These are phyloP conservation scores for Reticulitermes speratus DNA, from an alignment of 1,140 invertebrate species.

Conservation along the genomic window DNA sequence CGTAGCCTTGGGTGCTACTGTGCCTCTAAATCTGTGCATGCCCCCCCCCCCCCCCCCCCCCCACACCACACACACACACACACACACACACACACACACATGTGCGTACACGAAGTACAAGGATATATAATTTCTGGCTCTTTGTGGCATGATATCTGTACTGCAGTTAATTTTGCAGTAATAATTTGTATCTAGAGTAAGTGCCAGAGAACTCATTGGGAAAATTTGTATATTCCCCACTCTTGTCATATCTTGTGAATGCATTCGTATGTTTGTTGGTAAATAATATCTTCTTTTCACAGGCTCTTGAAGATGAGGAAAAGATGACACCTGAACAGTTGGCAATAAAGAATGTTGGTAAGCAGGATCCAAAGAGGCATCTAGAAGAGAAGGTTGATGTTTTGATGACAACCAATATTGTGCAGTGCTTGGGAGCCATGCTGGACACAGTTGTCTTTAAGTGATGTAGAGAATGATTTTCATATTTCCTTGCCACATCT, in stretches of 20 bases:
- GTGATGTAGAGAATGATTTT: slow-evolving; percentile 50
- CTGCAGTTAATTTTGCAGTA: no score
- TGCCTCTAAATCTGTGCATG: no score
- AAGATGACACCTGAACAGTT: slow-evolving; percentile 99
- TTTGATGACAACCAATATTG: slow-evolving; percentile 97
- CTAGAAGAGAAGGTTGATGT: slow-evolving; percentile 98
- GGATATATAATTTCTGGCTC: no score
- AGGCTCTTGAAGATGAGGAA: slow-evolving; percentile 97
- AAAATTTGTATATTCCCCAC: neutral
- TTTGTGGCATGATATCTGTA: no score
- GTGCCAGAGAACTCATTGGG: no score
- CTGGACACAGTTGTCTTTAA: slow-evolving; percentile 96
- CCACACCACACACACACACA: no score
- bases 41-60: no score
- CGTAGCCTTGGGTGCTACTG: no score
- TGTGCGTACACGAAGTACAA: no score
- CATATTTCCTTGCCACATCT: neutral
- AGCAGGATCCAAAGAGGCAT: slow-evolving; percentile 99
- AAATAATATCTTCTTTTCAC: slow-evolving; percentile 23
- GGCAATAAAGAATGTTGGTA: slow-evolving; percentile 99
- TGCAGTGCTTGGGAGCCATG: slow-evolving; percentile 98
- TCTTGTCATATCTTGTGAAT: neutral
- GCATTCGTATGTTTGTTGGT: neutral
- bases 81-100: no score
- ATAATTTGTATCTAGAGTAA: no score